Conservation (phyloP, 2,113 vertebrate genomes). For the Oreocharis arfaki region DNA sequence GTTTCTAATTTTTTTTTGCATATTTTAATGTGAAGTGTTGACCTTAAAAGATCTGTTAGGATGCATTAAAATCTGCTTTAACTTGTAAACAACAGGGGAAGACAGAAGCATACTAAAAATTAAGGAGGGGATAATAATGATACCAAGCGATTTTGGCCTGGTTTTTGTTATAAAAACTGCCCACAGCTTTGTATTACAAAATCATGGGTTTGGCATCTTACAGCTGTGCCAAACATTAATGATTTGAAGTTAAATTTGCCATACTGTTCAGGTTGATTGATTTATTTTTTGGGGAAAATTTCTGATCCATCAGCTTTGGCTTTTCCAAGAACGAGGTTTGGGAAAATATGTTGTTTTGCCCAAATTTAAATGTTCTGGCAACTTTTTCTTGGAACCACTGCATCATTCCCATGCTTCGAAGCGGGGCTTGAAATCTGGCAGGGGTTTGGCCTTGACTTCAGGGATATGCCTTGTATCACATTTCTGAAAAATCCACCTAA, state of each 20-base stretch:
- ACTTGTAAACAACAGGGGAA: background rate
- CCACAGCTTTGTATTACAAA: background rate
- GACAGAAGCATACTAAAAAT: background rate
- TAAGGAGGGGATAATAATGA: background rate
- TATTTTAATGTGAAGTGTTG: background rate
- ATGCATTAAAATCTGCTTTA: background rate
- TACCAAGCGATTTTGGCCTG: background rate
- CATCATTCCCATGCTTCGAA: conserved; percentile 24
- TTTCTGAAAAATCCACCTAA: conserved; percentile 16
- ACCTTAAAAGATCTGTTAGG: background rate
- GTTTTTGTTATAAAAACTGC: background rate
- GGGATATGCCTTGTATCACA: background rate
- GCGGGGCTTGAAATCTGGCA: conserved; percentile 21
- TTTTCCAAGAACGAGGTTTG: conserved; percentile 14
- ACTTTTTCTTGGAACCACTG: conserved; percentile 34
- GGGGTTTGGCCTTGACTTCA: background rate
- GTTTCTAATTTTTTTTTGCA: background rate
- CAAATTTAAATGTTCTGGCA: conserved; percentile 46
- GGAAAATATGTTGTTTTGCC: conserved; percentile 13
- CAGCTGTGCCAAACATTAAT: background rate
- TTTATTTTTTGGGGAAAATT: background rate
- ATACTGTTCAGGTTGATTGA: background rate
- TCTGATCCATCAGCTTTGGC: background rate
- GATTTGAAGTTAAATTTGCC: background rate
- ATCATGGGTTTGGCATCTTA: background rate